Percentiles rank a stretch among this genome's conserved stretches.
Conservation (phyloP, 2,797 vertebrate species). For the Poeciliopsis paucimaculata region DNA sequence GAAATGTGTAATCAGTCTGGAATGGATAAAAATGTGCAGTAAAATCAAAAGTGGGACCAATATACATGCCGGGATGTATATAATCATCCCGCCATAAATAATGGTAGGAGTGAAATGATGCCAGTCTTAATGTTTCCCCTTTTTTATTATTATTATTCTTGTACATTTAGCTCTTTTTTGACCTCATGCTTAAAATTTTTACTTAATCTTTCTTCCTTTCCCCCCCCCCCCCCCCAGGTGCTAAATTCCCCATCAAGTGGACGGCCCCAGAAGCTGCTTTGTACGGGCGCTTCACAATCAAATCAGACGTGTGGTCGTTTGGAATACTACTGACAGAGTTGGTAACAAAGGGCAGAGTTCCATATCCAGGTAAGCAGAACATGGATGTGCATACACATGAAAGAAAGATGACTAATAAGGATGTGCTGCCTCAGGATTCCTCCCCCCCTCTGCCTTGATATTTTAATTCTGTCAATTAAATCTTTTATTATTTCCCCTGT, state of each 20-base stretch:
- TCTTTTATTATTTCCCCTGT: slow-evolving; percentile 18
- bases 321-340: slow-evolving; percentile 96
- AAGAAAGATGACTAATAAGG: neutral
- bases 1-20: no score
- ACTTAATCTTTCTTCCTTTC: no score
- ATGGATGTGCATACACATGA: neutral
- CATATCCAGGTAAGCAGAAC: slow-evolving; percentile 88
- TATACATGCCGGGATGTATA: no score
- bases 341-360: slow-evolving; percentile 97
- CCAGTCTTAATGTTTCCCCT: neutral
- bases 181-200: neutral
- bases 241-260: slow-evolving; percentile 99
- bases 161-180: neutral
- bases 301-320: slow-evolving; percentile 98
- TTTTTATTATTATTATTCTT: neutral
- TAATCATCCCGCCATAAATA: no score
- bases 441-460: neutral
- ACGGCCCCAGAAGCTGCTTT: slow-evolving; percentile 95
- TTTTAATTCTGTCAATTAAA: slow-evolving; percentile 14
- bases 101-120: neutral
- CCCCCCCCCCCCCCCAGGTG: no score
- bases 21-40: no score
- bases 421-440: neutral
- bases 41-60: no score
- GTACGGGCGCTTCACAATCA: slow-evolving; percentile 96